phyloP scores from a whole-genome alignment of 2,113 vertebrate species.

The Axis porcinus region DNA sequence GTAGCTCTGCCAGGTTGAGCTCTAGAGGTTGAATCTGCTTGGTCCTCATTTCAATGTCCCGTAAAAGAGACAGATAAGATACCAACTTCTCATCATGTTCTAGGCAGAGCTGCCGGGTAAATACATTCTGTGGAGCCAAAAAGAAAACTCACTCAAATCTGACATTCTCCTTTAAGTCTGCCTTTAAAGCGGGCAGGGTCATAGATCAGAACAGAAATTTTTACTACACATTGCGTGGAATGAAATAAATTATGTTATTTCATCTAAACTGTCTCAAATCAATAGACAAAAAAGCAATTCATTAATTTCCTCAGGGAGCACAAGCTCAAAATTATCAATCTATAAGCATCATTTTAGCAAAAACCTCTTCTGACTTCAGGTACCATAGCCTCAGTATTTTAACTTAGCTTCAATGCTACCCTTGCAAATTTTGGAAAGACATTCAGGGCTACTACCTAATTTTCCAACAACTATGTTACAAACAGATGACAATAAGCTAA shows the following conservation, averaged over 20 bases:
- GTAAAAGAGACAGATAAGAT: conserved; percentile 90
- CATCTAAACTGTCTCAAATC: background rate
- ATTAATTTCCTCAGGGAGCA: background rate
- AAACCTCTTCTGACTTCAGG: background rate
- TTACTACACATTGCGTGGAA: background rate
- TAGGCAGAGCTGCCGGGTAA: conserved; percentile 88
- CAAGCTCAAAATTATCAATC: background rate
- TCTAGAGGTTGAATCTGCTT: conserved; percentile 83
- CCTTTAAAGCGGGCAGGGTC: conserved; percentile 21
- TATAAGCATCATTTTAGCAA: conserved; percentile 12
- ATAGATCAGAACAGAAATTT: background rate
- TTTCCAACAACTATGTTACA: conserved; percentile 35
- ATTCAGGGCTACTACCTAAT: background rate
- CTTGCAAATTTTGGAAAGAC: background rate
- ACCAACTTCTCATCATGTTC: conserved; percentile 91
- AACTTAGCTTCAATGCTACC: background rate
- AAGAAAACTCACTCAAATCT: conserved; percentile 20
- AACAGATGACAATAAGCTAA: background rate
- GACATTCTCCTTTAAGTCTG: background rate
- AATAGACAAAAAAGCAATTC: background rate
- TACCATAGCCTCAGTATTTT: background rate
- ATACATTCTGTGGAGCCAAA: conserved; percentile 79
- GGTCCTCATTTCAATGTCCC: conserved; percentile 91
- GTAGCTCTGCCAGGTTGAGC: conserved; percentile 79
- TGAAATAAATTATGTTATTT: conserved; percentile 14